A percentile compares a stretch with the other conserved stretches of the same genome.
These are phyloP conservation scores for Lydus trimaculatus DNA, from an alignment of 2,888 invertebrate species.

Conservation along the genomic window DNA sequence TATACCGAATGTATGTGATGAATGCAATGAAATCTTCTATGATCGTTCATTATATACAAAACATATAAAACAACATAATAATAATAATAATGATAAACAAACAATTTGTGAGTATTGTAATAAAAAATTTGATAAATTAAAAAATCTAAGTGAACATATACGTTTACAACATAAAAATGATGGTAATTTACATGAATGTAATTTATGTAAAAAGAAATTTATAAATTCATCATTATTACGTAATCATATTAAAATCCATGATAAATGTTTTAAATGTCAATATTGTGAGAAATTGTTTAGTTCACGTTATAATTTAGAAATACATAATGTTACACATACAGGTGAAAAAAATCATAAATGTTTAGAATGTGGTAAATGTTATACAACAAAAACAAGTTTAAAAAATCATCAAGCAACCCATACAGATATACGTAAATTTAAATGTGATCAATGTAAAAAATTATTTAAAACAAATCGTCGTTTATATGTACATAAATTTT, in stretches of 20 bases:
- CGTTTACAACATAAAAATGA: conserved; percentile 62
- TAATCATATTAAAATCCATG: conserved; percentile 63
- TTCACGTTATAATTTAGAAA: conserved; percentile 48
- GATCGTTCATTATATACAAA: conserved; percentile 47
- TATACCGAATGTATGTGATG: conserved; percentile 46
- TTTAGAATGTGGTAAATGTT: conserved; percentile 44
- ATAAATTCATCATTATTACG: conserved; percentile 62
- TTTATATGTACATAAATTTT: conserved; percentile 48
- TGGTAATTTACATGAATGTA: conserved; percentile 63
- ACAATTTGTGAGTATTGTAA: conserved; percentile 45
- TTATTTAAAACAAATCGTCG: conserved; percentile 48
- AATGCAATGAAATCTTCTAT: conserved; percentile 48
- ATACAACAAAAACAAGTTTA: conserved; percentile 45
- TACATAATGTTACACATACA: conserved; percentile 49
- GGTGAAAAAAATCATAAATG: conserved; percentile 48
- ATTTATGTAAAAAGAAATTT: conserved; percentile 64
- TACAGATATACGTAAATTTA: conserved; percentile 43
- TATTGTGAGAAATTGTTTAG: conserved; percentile 46
- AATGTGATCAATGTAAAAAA: conserved; percentile 47
- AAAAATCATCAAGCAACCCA: conserved; percentile 48
- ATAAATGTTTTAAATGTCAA: conserved; percentile 56
- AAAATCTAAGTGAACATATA: conserved; percentile 50
- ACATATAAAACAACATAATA: conserved; percentile 44
- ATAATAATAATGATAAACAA: conserved; percentile 43
- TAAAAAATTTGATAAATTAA: conserved; percentile 46